These are phyloP conservation scores for Dryococelus australis DNA, from an alignment of 2,888 invertebrate species.

Conservation along the genomic window DNA sequence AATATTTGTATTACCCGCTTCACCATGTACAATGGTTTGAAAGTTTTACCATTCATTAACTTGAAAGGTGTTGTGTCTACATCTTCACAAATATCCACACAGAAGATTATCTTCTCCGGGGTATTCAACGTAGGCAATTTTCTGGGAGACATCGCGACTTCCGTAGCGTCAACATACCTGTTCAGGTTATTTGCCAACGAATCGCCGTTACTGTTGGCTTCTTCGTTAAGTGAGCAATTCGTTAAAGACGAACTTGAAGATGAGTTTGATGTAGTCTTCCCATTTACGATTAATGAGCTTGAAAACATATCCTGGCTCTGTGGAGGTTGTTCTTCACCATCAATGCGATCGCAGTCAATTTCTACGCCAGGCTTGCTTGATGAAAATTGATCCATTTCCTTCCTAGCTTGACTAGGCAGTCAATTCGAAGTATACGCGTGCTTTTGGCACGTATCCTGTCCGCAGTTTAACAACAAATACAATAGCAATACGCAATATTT, in stretches of 20 bases:
- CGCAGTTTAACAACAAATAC: too few relatives aligned
- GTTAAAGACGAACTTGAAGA: conserved; percentile 36
- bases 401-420: too few relatives aligned
- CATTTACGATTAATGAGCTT: too few relatives aligned
- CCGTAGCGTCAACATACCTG: conserved; percentile 34
- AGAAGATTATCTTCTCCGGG: conserved; percentile 69
- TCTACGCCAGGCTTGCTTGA: too few relatives aligned
- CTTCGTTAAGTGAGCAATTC: conserved; percentile 35
- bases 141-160: conserved; percentile 39
- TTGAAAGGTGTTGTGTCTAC: conserved; percentile 64
- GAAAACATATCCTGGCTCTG: too few relatives aligned
- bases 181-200: conserved; percentile 22
- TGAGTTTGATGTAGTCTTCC: conserved; percentile 22
- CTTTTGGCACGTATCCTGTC: too few relatives aligned
- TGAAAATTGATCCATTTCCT: too few relatives aligned
- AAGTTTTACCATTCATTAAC: conserved; percentile 64
- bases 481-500: too few relatives aligned
- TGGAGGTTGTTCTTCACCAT: too few relatives aligned
- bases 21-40: conserved; percentile 67
- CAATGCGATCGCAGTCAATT: too few relatives aligned
- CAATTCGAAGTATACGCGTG: too few relatives aligned
- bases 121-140: conserved; percentile 57
- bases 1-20: conserved; percentile 70
- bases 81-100: conserved; percentile 69
- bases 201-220: conserved; percentile 29